phyloP scores from a whole-genome alignment of 1,140 invertebrate species.

The Heliconius melpomene region DNA sequence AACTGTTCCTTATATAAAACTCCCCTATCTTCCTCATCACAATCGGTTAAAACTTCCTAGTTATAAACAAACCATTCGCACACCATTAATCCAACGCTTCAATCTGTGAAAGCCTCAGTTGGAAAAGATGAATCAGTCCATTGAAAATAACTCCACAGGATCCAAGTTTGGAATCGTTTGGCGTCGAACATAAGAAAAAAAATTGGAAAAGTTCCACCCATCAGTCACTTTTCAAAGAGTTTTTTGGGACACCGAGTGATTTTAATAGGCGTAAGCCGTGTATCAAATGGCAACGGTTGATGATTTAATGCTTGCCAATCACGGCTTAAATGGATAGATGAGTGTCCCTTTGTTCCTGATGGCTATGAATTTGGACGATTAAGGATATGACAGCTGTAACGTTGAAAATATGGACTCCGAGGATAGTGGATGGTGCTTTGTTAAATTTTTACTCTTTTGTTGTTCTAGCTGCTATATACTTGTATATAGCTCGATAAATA shows the following conservation, averaged over 20 bases:
- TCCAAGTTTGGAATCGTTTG: slow-evolving; percentile 39
- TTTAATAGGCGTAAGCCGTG: slow-evolving; percentile 42
- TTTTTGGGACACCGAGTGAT: slow-evolving; percentile 44
- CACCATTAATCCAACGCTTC: slow-evolving; percentile 33
- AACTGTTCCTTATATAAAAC: neutral
- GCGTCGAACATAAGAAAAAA: slow-evolving; percentile 36
- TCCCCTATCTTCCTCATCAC: neutral
- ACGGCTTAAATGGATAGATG: slow-evolving; percentile 38
- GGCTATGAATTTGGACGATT: slow-evolving; percentile 32
- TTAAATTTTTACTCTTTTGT: neutral
- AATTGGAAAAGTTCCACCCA: slow-evolving; percentile 45
- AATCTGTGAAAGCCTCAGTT: slow-evolving; percentile 32
- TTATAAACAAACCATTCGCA: slow-evolving; percentile 33
- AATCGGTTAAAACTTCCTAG: neutral
- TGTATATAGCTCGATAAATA: neutral
- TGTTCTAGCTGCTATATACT: neutral
- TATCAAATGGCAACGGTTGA: slow-evolving; percentile 41
- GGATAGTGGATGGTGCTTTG: neutral
- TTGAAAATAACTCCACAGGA: slow-evolving; percentile 43
- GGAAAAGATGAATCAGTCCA: slow-evolving; percentile 40
- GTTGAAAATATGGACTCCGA: neutral
- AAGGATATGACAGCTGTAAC: slow-evolving; percentile 28
- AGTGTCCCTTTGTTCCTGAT: slow-evolving; percentile 34
- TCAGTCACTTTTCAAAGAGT: slow-evolving; percentile 47
- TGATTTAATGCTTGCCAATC: slow-evolving; percentile 46